Base-by-base conservation (phyloP, 2,888 invertebrate genomes). In the Troglohyphantes excavatus region DNA sequence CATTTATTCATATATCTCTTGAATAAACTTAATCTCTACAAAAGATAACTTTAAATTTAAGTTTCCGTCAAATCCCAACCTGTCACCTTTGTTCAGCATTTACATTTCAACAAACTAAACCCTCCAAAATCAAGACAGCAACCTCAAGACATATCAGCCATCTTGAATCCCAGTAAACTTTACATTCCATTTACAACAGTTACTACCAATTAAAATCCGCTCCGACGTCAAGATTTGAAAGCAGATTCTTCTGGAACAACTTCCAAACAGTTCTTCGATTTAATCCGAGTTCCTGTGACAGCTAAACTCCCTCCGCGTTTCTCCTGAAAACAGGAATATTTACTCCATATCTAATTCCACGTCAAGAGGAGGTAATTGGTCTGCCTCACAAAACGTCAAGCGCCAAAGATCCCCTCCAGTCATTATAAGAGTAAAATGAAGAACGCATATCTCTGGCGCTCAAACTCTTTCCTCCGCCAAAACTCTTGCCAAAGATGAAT, bases 281-380 rank as follows among this genome's bases (percentile, higher is more conserved):
- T 53, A 53, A 53, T 7, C 2, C 53, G 5, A 53, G 2, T 33
- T 33, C 33, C n/a, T 33, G 5, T 33, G 33, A 33, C 33, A 33
- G 2, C 53, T 7, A 53, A 11, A 53, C 53, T 7, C 53, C 17
- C 17, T 6, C 53, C 2, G 5, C 17, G 13, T n/a, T 13, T n/a
- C 5, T 53, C 17, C 5, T 0, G 0, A 53, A 53, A 53, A 53
- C 53, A 53, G 17, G 53, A 53, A 53, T 11, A 13, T 53, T 53
- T 53, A 53, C 53, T 53, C 53, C n/a, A 53, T 53, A 43, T 70
- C 33, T 70, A 70, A 70, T 43, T 70, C 70, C 39, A 39, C 43
- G 53, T 53, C 53, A 13, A 17, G 19, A 3, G 17, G n/a, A 13
- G 11, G 33, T 70, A 70, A 70, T 70, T 70, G 70, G 70, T 39